A percentile compares a stretch with the other conserved stretches of the same genome.
These are phyloP conservation scores for Cyphomyrus discorhynchus DNA, from an alignment of 2,113 vertebrate species.

Conservation along the genomic window DNA sequence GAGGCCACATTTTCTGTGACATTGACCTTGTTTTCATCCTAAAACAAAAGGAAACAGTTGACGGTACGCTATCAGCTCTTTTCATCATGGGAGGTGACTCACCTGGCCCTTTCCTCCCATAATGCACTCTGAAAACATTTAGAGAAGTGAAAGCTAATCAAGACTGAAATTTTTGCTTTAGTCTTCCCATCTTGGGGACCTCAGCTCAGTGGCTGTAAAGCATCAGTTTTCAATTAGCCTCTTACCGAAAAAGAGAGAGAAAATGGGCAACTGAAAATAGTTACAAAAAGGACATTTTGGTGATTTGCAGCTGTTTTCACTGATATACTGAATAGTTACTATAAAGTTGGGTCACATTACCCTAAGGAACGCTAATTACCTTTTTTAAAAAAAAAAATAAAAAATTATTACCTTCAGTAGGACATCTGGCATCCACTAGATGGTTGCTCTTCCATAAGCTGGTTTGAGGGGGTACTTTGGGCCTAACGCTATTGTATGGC, in stretches of 20 bases:
- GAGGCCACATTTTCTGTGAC: neutral
- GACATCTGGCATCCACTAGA: slow-evolving; percentile 39
- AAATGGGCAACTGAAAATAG: slow-evolving; percentile 37
- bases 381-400: slow-evolving; percentile 35
- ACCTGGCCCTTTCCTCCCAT: neutral
- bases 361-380: slow-evolving; percentile 40
- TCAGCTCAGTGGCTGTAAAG: slow-evolving; percentile 26
- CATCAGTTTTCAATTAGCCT: slow-evolving; percentile 49
- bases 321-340: slow-evolving; percentile 57
- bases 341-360: slow-evolving; percentile 49
- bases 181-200: slow-evolving; percentile 34
- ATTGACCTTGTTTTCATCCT: neutral
- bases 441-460: slow-evolving; percentile 21
- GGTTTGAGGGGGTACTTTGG: slow-evolving; percentile 9
- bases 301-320: slow-evolving; percentile 52
- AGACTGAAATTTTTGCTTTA: slow-evolving; percentile 34
- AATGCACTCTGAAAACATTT: neutral
- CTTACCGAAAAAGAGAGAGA: slow-evolving; percentile 34
- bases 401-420: slow-evolving; percentile 37
- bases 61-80: neutral
- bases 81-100: neutral
- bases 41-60: neutral
- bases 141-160: slow-evolving; percentile 30
- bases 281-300: slow-evolving; percentile 41
- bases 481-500: neutral